Percentiles rank a stretch among this genome's conserved stretches.
phyloP scores from a whole-genome alignment of 2,888 invertebrate species.

The Portevinia maculata region DNA sequence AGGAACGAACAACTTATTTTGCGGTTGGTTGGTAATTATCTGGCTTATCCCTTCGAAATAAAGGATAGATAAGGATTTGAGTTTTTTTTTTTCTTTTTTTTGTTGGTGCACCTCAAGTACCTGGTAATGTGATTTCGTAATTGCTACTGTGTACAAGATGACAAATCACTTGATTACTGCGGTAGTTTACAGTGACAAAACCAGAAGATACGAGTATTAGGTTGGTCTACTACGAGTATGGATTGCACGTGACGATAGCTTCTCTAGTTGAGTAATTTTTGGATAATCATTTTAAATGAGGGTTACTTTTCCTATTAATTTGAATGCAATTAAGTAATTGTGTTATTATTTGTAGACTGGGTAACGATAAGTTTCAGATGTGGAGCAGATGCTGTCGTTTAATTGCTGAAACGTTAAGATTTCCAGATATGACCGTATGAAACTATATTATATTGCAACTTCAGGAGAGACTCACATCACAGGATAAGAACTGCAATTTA shows the following conservation, averaged over 20 bases:
- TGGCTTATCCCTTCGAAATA: constrained; percentile 54
- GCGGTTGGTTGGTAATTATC: constrained; percentile 51
- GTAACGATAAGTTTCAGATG: neutral
- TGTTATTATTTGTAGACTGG: constrained; percentile 26
- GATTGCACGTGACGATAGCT: constrained; percentile 43
- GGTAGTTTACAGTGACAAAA: constrained; percentile 37
- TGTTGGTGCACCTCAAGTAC: constrained; percentile 55
- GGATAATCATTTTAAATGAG: constrained; percentile 26
- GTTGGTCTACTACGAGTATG: neutral
- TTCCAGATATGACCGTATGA: neutral
- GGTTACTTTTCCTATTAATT: constrained; percentile 9
- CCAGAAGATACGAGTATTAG: neutral
- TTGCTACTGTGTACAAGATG: constrained; percentile 50
- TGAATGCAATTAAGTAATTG: constrained; percentile 59
- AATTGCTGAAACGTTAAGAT: neutral
- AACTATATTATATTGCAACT: no score
- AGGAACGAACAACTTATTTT: constrained; percentile 51
- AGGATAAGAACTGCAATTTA: no score
- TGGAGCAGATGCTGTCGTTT: constrained; percentile 16
- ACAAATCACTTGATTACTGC: constrained; percentile 71
- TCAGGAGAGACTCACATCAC: no score
- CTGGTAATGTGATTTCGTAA: constrained; percentile 61
- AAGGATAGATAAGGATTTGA: constrained; percentile 51
- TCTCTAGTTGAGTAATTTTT: constrained; percentile 47
- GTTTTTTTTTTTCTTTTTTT: constrained; percentile 5